phyloP scores from a whole-genome alignment of 2,888 invertebrate species.

The Pomacea canaliculata region DNA sequence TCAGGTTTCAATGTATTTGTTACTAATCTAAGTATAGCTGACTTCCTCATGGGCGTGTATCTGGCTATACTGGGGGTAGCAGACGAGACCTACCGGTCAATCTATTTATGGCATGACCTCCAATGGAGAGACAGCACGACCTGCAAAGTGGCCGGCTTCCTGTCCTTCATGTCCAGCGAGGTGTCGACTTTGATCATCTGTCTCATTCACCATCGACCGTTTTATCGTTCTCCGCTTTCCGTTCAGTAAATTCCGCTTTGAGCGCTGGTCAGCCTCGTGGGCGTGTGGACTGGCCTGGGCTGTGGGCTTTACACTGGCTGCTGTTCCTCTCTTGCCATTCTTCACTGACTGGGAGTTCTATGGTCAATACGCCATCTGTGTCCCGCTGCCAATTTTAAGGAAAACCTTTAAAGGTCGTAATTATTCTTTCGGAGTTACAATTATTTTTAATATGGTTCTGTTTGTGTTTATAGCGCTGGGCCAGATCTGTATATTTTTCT shows the following conservation, averaged over 20 bases:
- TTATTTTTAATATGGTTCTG: no score
- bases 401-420: no score
- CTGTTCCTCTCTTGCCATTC: conserved; percentile 55
- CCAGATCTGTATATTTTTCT: no score
- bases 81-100: conserved; percentile 40
- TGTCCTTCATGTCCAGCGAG: conserved; percentile 72
- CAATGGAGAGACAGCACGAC: conserved; percentile 42
- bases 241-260: conserved; percentile 40
- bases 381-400: conserved; percentile 40
- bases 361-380: conserved; percentile 59
- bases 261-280: conserved; percentile 40
- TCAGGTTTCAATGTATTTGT: not conserved
- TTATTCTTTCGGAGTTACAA: no score
- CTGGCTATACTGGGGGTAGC: conserved; percentile 43
- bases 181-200: conserved; percentile 76
- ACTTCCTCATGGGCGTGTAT: conserved; percentile 45
- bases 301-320: conserved; percentile 49
- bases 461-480: no score
- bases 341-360: conserved; percentile 49
- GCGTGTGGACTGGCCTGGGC: conserved; percentile 51
- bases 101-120: conserved; percentile 43
- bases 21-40: not conserved
- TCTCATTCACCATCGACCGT: conserved; percentile 77
- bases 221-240: conserved; percentile 76
- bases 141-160: conserved; percentile 45